Evolutionary conservation across 2,888 invertebrate species (phyloP), one percentile per base, ranked within the genome.

Genomic region (Theretra japonica): DNA sequence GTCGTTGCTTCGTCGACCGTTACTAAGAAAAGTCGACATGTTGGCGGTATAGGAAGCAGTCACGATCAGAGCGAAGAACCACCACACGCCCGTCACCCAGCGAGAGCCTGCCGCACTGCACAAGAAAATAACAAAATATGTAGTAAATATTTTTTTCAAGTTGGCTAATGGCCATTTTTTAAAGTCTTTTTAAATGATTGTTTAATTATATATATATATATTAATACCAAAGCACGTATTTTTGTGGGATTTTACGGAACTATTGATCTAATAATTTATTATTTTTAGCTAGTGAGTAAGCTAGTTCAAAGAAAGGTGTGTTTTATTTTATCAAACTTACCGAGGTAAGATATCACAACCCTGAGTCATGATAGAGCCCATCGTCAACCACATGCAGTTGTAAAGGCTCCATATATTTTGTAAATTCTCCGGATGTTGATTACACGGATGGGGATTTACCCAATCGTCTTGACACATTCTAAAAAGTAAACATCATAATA

Each of bases 361-460:
- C 88, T 98, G 98, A 74, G 97, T 97, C 97, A 99, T 97, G 76
- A 99, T 96, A 1, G 98, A 96, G 0, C 98, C 98, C 88, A 98
- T 96, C 3, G 98, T 97, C 73, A 99, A 96, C 99, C 99, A 99
- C 87, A 98, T 96, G 74, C 98, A 97, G 88, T 99, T 99, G 90
- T 96, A 95, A 77, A 97, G 91, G 80, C 95, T 97, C 96, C 98
- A 98, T 80, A 97, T 96, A 87, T 99, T 99, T 90, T 98, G 97
- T 70, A 98, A 94, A 81, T 97, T 97, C 80, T 97, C 97, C 62
- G 97, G 96, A 84, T 97, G 97, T 72, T 96, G 95, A 83, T 97
- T 97, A 88, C 98, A 98, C 0, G 98, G 98, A 90, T 99, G 98
- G 21, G 98, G 97, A 92, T 98, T 98, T 75, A 98, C 97, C 98